Conservation (phyloP, 1,140 invertebrate genomes). For the Gryon sp. region DNA sequence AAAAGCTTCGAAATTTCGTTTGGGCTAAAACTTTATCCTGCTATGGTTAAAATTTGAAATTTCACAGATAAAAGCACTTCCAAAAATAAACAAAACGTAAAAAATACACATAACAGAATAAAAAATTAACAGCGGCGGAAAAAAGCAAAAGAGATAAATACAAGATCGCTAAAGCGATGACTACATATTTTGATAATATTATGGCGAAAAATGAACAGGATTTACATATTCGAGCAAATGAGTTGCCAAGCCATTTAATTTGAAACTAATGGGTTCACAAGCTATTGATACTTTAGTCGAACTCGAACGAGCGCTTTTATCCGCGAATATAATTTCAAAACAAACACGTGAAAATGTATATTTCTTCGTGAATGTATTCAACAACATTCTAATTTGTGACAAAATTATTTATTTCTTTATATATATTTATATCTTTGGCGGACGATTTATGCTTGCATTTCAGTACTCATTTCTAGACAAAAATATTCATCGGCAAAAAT, state of each 20-base stretch:
- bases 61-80: too few species aligned
- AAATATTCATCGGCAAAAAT: constrained; percentile 54
- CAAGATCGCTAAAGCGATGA: constrained; percentile 8
- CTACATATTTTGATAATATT: background rate
- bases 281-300: constrained; percentile 16
- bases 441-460: constrained; percentile 44
- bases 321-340: constrained; percentile 7
- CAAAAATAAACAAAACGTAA: too few species aligned
- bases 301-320: background rate
- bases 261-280: constrained; percentile 25
- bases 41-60: too few species aligned
- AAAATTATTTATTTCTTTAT: constrained; percentile 30
- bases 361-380: background rate
- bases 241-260: constrained; percentile 37
- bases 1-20: too few species aligned
- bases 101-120: too few species aligned
- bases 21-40: too few species aligned
- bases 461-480: constrained; percentile 43
- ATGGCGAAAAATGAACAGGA: constrained; percentile 2
- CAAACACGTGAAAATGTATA: background rate
- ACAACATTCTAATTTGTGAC: constrained; percentile 19
- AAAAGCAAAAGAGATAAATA: constrained; percentile 6
- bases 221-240: constrained; percentile 33
- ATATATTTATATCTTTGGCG: constrained; percentile 23
- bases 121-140: too few species aligned